Percentiles rank a stretch among this genome's conserved stretches.
Conservation (phyloP, 2,113 vertebrate species). For the Serinus canaria region DNA sequence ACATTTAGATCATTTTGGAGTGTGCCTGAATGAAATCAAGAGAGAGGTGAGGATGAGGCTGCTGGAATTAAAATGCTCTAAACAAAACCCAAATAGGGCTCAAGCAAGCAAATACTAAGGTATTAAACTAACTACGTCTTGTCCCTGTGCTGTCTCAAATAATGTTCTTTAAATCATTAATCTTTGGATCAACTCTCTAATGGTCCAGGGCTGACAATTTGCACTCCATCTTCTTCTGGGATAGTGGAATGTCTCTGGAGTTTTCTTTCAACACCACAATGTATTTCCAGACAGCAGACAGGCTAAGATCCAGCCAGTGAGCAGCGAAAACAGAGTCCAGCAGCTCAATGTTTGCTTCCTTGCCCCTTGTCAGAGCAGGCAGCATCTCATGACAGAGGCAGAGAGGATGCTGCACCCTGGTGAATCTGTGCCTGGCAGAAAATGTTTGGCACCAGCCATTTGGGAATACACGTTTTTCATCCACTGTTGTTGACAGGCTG, state of each 20-base stretch:
- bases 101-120: not conserved
- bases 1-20: not conserved
- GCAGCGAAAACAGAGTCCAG: not conserved
- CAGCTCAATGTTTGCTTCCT: not conserved
- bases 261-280: not conserved
- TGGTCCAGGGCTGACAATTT: not conserved
- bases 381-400: not conserved
- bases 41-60: not conserved
- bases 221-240: not conserved
- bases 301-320: not conserved
- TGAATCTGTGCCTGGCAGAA: not conserved
- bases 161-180: not conserved
- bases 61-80: not conserved
- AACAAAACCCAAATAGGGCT: not conserved
- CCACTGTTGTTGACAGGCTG: not conserved
- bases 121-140: not conserved
- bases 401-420: not conserved
- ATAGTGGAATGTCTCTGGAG: not conserved
- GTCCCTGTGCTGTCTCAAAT: not conserved
- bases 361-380: fast-evolving
- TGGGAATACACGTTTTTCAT: not conserved
- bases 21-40: not conserved
- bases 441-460: not conserved
- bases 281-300: not conserved
- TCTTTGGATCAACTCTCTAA: not conserved